phyloP scores from a whole-genome alignment of 2,113 vertebrate genomes.

The Rhadina sibilatrix region DNA sequence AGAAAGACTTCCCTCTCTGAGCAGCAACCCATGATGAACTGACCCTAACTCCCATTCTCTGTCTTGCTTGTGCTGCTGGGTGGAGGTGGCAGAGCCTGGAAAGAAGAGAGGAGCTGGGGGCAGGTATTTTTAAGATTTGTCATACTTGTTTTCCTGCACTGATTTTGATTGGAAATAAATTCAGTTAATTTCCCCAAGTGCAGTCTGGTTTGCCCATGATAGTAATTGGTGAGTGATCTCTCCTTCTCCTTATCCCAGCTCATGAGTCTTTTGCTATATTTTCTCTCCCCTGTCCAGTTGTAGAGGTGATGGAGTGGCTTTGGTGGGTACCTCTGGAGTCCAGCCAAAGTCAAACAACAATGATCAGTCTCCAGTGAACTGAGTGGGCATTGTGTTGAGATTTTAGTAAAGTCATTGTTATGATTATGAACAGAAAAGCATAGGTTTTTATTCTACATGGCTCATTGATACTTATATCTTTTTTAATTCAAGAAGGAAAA shows the following conservation, averaged over 20 bases:
- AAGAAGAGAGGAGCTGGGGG: background rate
- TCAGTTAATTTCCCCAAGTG: background rate
- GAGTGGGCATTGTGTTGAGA: fast-evolving
- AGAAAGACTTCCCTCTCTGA: background rate
- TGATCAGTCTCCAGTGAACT: background rate
- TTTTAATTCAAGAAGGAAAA: background rate
- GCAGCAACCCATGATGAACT: background rate
- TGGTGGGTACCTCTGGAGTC: background rate
- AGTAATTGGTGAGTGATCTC: background rate
- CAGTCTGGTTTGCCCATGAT: background rate
- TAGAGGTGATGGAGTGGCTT: background rate
- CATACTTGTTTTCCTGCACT: background rate
- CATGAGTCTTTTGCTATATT: background rate
- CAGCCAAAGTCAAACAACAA: background rate
- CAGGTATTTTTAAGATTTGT: background rate
- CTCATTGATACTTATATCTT: background rate
- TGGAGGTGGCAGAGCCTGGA: background rate
- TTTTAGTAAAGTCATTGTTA: background rate
- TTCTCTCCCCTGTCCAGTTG: background rate
- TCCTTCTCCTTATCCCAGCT: background rate
- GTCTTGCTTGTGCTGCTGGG: background rate
- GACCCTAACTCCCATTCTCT: background rate
- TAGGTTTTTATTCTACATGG: background rate
- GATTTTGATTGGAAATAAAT: background rate
- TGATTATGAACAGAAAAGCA: background rate